Base-by-base conservation (phyloP, 1,140 invertebrate genomes). In the Pissodes strobi region DNA sequence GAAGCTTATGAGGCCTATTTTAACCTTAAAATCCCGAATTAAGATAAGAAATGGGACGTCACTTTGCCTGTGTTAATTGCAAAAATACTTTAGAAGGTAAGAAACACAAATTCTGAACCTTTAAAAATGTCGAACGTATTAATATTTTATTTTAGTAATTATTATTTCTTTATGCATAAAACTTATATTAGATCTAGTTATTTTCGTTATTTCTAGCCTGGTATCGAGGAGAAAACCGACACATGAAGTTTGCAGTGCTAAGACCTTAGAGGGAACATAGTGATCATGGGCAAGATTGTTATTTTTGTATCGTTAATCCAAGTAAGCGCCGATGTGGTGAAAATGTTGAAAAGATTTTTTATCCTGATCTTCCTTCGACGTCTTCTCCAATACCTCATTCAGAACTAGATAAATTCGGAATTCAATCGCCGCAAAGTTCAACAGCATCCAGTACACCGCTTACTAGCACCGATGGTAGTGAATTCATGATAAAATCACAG, bases 61-160 rank as follows among this genome's bases (percentile, higher is more conserved):
- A 52, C n/a, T 2, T 22, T 2, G 3, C 25, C 3, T 52, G 21
- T 5, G 19, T 34, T 25, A 34, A 37, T 22, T 52, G 77, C 80
- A 81, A 73, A 81, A 81, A 71, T 79, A 80, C 70, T 75, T 81
- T 64, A 81, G 81, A 72, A 80, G 80, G 80, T 81, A 73, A 56
- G 30, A 34, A 8, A 34, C 6, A 25, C 69, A 57, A 38, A 64
- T 41, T 65, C 49, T 18, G n/a, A 2, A 8, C 27, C 13, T 13
- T 52, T 23, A 1, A 2, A 3, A 30, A 23, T 30, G 25, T 22
- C 12, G n/a, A n/a, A n/a, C n/a, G n/a, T n/a, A n/a, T n/a, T n/a
- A n/a, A n/a, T n/a, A n/a, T n/a, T n/a, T n/a, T 37, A 25, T 34
- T 37, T 12, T 25, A 25, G 5, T 52, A 57, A 2, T 60, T 55